These are phyloP conservation scores for Pyrrhia umbra DNA, from an alignment of 2,888 invertebrate genomes.

Conservation along the genomic window DNA sequence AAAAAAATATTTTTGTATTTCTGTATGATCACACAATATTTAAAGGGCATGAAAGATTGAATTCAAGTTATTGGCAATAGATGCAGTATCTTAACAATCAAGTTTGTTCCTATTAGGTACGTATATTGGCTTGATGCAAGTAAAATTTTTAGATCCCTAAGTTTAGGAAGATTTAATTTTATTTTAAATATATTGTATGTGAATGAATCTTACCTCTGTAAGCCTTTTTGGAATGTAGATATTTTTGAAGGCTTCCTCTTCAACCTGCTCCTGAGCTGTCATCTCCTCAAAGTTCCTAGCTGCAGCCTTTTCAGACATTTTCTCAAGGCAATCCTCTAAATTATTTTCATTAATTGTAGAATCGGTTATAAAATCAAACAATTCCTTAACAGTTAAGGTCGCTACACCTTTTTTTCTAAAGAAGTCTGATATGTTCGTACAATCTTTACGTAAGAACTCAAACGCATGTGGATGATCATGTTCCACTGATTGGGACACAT, in stretches of 20 bases:
- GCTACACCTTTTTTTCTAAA: slow-evolving; percentile 97
- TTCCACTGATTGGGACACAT: slow-evolving; percentile 99
- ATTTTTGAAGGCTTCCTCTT: slow-evolving; percentile 98
- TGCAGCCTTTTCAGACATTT: slow-evolving; percentile 92
- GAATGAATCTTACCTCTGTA: slow-evolving; percentile 92
- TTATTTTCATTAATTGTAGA: slow-evolving; percentile 95
- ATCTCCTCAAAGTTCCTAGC: slow-evolving; percentile 91
- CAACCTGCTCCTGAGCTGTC: slow-evolving; percentile 94
- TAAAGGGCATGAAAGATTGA: too few relatives aligned
- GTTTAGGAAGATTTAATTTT: too few relatives aligned
- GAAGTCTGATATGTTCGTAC: slow-evolving; percentile 97
- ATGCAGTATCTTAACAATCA: too few relatives aligned
- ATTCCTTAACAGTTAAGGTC: slow-evolving; percentile 96
- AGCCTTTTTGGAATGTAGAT: slow-evolving; percentile 98
- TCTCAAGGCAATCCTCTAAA: slow-evolving; percentile 95
- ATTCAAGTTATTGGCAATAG: too few relatives aligned
- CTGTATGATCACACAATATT: too few relatives aligned
- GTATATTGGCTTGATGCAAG: too few relatives aligned
- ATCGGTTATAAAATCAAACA: slow-evolving; percentile 99
- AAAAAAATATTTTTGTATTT: too few relatives aligned
- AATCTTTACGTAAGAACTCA: slow-evolving; percentile 98
- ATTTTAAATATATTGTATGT: too few relatives aligned
- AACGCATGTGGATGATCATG: slow-evolving; percentile 99
- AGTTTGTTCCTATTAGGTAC: too few relatives aligned
- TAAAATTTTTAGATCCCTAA: too few relatives aligned